Percentiles rank a stretch among this genome's conserved stretches.
Evolutionary conservation across 1,140 invertebrate species (phyloP).

Genomic region (Kradibia gibbosae): DNA sequence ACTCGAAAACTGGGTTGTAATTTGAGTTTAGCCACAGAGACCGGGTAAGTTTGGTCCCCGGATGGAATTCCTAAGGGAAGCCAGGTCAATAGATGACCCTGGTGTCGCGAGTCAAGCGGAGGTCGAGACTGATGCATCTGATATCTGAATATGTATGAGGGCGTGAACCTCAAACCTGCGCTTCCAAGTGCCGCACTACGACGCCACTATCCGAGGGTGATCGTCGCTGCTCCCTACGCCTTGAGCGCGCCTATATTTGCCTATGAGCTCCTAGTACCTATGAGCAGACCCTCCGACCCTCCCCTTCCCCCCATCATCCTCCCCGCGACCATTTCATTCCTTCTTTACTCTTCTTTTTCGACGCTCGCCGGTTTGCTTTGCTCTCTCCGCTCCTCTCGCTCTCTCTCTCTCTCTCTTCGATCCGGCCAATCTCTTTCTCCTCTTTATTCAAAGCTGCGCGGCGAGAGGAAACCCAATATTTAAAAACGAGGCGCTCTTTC

Average conservation of each 20-base stretch:
- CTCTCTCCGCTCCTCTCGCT: not conserved
- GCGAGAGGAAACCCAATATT: slow-evolving; percentile 28
- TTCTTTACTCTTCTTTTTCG: too few species aligned
- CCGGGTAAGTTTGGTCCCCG: slow-evolving; percentile 65
- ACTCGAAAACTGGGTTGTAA: slow-evolving; percentile 70
- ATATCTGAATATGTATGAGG: slow-evolving; percentile 73
- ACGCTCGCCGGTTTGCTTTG: too few species aligned
- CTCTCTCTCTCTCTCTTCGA: slow-evolving; percentile 2
- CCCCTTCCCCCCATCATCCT: too few species aligned
- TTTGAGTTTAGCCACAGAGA: slow-evolving; percentile 64
- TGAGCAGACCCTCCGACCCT: too few species aligned
- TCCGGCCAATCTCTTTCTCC: not conserved
- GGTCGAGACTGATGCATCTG: slow-evolving; percentile 66
- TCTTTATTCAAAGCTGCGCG: slow-evolving; percentile 52
- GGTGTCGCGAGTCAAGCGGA: slow-evolving; percentile 49
- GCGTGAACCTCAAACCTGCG: slow-evolving; percentile 63
- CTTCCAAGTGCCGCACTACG: slow-evolving; percentile 51
- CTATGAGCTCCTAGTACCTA: too few species aligned
- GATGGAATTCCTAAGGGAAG: slow-evolving; percentile 58
- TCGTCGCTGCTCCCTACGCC: slow-evolving; percentile 71
- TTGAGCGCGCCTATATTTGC: too few species aligned
- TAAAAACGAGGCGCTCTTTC: too few species aligned
- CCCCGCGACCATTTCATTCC: too few species aligned
- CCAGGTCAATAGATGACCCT: slow-evolving; percentile 70
- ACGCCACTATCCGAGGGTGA: slow-evolving; percentile 71